phyloP scores from a whole-genome alignment of 1,140 invertebrate species.

The Bombus polaris region DNA sequence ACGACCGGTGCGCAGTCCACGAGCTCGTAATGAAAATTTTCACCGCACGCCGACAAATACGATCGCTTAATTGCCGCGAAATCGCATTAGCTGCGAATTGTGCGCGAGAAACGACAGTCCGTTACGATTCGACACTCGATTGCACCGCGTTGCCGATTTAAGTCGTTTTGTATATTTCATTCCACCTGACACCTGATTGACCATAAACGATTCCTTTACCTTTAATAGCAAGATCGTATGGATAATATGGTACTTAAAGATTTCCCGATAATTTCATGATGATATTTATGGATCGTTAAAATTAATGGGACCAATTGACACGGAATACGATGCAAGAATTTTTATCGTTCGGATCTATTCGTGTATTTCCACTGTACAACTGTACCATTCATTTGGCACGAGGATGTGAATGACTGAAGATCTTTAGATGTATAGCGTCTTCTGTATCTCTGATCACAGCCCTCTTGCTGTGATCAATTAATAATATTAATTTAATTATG shows the following conservation, averaged over 20 bases:
- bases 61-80: constrained; percentile 26
- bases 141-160: not conserved
- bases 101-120: not conserved
- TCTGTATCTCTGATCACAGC: no score
- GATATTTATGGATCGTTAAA: not conserved
- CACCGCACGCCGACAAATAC: constrained; percentile 11
- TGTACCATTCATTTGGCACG: no score
- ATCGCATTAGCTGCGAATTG: constrained; percentile 12
- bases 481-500: no score
- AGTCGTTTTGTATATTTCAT: not conserved
- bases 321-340: not conserved
- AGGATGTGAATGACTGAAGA: no score
- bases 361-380: no score
- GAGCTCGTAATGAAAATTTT: constrained; percentile 55
- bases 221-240: not conserved
- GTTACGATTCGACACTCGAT: not conserved
- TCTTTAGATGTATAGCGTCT: no score
- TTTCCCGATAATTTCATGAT: not conserved
- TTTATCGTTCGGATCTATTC: not conserved
- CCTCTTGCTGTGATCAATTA: no score
- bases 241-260: not conserved
- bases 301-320: not conserved
- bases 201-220: not conserved
- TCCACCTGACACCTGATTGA: no score
- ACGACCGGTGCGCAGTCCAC: not conserved